A percentile compares a stretch with the other conserved stretches of the same genome.
Conservation (phyloP, 2,888 invertebrate genomes). For the Cactoblastis cactorum region DNA sequence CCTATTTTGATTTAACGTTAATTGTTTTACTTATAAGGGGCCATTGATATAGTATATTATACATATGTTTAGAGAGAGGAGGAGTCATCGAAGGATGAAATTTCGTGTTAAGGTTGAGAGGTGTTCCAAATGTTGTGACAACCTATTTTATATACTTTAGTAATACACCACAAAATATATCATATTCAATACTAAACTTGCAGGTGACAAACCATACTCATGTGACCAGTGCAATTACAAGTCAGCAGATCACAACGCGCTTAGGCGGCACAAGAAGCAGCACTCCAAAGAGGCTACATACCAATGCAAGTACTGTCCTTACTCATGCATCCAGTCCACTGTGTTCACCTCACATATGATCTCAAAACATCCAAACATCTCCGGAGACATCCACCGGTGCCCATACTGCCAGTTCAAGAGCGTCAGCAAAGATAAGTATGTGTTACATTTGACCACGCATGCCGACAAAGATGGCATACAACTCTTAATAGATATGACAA, state of each 20-base stretch:
- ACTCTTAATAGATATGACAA: conserved; percentile 54
- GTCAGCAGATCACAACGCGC: conserved; percentile 89
- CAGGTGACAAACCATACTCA: conserved; percentile 87
- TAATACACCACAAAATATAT: not conserved
- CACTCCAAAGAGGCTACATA: conserved; percentile 88
- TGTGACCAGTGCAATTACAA: conserved; percentile 86
- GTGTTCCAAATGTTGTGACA: too few relatives aligned
- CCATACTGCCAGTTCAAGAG: conserved; percentile 81
- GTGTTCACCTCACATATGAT: conserved; percentile 88
- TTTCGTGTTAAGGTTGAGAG: too few relatives aligned
- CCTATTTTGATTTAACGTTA: not conserved
- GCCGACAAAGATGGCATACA: conserved; percentile 66
- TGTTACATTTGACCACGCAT: conserved; percentile 75
- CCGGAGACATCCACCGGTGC: conserved; percentile 81
- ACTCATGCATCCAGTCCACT: conserved; percentile 89
- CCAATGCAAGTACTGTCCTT: conserved; percentile 88
- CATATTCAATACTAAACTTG: conserved; percentile 5
- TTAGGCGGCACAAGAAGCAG: conserved; percentile 87
- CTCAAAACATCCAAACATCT: conserved; percentile 86
- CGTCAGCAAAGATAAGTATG: conserved; percentile 81
- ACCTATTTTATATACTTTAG: too few relatives aligned
- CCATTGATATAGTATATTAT: too few relatives aligned
- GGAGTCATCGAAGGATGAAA: too few relatives aligned
- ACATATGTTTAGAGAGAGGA: too few relatives aligned
- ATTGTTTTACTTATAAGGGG: too few relatives aligned